Base-by-base conservation (phyloP, 2,113 vertebrate species). In the Reinhardtius hippoglossoides region DNA sequence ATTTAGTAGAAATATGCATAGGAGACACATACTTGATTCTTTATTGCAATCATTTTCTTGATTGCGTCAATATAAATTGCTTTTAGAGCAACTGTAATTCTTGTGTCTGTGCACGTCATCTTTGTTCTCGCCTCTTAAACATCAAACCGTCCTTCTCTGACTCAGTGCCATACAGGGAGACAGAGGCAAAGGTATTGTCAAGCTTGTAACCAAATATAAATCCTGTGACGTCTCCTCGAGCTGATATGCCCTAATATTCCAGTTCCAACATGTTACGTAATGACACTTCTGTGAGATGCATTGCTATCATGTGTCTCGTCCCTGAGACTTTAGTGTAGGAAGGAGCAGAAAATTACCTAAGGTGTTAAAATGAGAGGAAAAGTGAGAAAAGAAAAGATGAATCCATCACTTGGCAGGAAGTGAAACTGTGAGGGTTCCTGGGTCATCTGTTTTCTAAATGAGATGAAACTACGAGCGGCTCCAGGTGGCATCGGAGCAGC, bases 111-210 rank as follows among this genome's bases (percentile, higher is more conserved):
- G 58, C 4, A 6, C 31, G 50, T 46, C 66, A 46, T 82, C 80
- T 89, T 80, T 86, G 80, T 80, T 84, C 66, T 76, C 15, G n/a
- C 55, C 66, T 83, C 78, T 78, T 31, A 78, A 77, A 86, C 74
- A 81, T 73, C 67, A 37, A 82, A 71, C 44, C 65, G 21, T n/a
- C 68, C 60, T n/a, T 75, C 74, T 86, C 71, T 85, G 82, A 84
- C 80, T 85, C 73, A 81, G 70, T 60, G 72, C 74, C 77, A 80
- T 16, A 31, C 60, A 62, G 54, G 60, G 60, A 84, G 56, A 60
- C 6, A 74, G 79, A 88, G 63, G 84, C 63, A 86, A 87, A 87
- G 74, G 71, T 80, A 81, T 81, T 73, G 70, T 90, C 75, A 81
- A 16, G 20, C 76, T 81, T 5, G 20, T 64, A 71, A 74, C 83